Evolutionary conservation across 1,140 invertebrate species (phyloP).

Genomic region (Drosophila seguyi): DNA sequence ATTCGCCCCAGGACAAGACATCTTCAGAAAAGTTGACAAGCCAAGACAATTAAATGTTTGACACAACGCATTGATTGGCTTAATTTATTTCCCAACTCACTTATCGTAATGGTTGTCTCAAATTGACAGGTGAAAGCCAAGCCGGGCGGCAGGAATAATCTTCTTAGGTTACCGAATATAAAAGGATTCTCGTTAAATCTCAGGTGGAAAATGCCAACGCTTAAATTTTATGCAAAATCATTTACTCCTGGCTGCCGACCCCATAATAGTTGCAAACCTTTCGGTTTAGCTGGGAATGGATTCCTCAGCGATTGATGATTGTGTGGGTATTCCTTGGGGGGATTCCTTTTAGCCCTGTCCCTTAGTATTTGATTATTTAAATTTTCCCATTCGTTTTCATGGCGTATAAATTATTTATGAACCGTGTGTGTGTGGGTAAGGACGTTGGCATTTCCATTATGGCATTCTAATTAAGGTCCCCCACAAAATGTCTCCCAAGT

Average conservation of each 20-base stretch:
- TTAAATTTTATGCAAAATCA: constrained; percentile 63
- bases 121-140: constrained; percentile 59
- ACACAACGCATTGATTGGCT: constrained; percentile 41
- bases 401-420: constrained; percentile 78
- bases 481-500: constrained; percentile 59
- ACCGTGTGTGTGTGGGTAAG: constrained; percentile 8
- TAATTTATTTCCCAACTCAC: constrained; percentile 26
- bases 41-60: constrained; percentile 37
- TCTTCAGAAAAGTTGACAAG: constrained; percentile 15
- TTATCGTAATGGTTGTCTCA: constrained; percentile 24
- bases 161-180: constrained; percentile 1
- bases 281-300: constrained; percentile 23
- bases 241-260: constrained; percentile 35
- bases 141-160: constrained; percentile 18
- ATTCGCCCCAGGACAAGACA: not conserved
- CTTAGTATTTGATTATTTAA: constrained; percentile 76
- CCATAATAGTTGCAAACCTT: constrained; percentile 28
- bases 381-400: constrained; percentile 65
- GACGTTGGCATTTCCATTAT: constrained; percentile 40
- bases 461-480: constrained; percentile 74
- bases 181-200: constrained; percentile 25
- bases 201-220: constrained; percentile 28
- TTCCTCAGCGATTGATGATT: constrained; percentile 35
- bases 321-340: constrained; percentile 8
- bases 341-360: constrained; percentile 1